Percentiles rank a stretch among this genome's conserved stretches.
phyloP scores from a whole-genome alignment of 2,888 invertebrate species.

The Parelbella ahira region DNA sequence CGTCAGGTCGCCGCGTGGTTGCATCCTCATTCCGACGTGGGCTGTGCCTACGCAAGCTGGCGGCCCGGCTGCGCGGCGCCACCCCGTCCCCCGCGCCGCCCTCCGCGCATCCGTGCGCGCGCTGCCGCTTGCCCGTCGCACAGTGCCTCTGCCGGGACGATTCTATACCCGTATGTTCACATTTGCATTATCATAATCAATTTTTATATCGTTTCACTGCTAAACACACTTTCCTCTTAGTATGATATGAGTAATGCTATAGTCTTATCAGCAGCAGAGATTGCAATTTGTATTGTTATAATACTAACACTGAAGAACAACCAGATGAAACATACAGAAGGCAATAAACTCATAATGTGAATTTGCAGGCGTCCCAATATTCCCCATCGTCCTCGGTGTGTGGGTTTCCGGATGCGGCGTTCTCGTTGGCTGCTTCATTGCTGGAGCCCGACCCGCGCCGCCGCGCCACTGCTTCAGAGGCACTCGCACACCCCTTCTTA shows the following conservation, averaged over 20 bases:
- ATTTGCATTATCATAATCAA: too few relatives aligned
- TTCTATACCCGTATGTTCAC: slow-evolving; percentile 32
- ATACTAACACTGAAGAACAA: too few relatives aligned
- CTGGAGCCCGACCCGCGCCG: slow-evolving; percentile 89
- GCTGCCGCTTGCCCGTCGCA: slow-evolving; percentile 29
- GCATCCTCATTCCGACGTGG: slow-evolving; percentile 47
- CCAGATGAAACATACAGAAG: too few relatives aligned
- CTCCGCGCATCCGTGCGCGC: slow-evolving; percentile 21
- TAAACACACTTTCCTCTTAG: too few relatives aligned
- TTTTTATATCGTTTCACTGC: too few relatives aligned
- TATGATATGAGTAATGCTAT: too few relatives aligned
- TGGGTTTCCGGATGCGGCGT: slow-evolving; percentile 86
- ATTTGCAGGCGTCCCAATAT: slow-evolving; percentile 40
- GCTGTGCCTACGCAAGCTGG: slow-evolving; percentile 53
- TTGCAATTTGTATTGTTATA: too few relatives aligned
- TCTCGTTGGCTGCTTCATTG: slow-evolving; percentile 84
- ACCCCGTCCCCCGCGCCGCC: slow-evolving; percentile 23
- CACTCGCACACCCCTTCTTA: slow-evolving; percentile 89
- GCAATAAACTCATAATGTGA: too few relatives aligned
- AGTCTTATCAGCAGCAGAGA: too few relatives aligned
- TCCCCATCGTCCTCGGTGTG: slow-evolving; percentile 35
- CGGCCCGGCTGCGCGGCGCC: slow-evolving; percentile 44
- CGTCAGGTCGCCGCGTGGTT: slow-evolving; percentile 48
- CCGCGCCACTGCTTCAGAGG: slow-evolving; percentile 86
- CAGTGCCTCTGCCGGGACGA: slow-evolving; percentile 47